Evolutionary conservation across 2,797 vertebrate genomes (phyloP).

Genomic region (Cichlasoma orientale): DNA sequence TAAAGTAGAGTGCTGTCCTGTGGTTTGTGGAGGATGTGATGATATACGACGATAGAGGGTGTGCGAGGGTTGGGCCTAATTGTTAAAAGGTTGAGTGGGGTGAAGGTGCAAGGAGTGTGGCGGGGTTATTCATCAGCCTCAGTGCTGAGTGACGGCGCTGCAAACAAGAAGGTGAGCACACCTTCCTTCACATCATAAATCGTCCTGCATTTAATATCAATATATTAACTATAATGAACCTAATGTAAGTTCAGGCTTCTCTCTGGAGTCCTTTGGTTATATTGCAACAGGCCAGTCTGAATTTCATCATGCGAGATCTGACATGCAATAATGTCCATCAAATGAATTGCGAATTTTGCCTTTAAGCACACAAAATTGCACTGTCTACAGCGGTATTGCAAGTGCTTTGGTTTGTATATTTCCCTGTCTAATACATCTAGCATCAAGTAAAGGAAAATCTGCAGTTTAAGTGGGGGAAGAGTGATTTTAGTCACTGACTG

Average conservation of each 20-base stretch:
- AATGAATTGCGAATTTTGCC: background rate
- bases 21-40: conserved; percentile 66
- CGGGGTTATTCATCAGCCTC: conserved; percentile 29
- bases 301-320: conserved; percentile 18
- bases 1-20: conserved; percentile 80
- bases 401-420: background rate
- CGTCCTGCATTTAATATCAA: background rate
- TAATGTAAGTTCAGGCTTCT: background rate
- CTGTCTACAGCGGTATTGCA: background rate
- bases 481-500: background rate
- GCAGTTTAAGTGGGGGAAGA: background rate
- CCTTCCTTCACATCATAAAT: background rate
- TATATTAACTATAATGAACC: background rate
- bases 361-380: background rate
- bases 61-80: conserved; percentile 54
- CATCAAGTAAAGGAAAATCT: background rate
- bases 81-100: conserved; percentile 62
- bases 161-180: conserved; percentile 1
- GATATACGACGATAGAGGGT: conserved; percentile 62
- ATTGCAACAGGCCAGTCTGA: conserved; percentile 20
- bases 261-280: background rate
- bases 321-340: conserved; percentile 12
- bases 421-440: background rate
- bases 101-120: conserved; percentile 50
- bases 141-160: conserved; percentile 11